Conservation (phyloP, 1,140 invertebrate genomes). For the Ephestia elutella region DNA sequence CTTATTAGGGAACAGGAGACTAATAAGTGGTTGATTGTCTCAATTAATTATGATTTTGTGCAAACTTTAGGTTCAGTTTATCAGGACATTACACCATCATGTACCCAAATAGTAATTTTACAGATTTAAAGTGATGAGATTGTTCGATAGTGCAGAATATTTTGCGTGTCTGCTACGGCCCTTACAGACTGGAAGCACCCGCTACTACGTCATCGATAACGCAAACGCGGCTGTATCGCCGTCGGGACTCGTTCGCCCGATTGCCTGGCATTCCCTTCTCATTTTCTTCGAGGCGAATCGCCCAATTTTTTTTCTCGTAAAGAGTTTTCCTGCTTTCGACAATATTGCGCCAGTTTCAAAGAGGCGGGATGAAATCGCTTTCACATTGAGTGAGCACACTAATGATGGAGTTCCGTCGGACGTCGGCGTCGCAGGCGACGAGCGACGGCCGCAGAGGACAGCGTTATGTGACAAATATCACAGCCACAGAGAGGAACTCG, state of each 20-base stretch:
- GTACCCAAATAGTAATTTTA: no score
- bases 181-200: slow-evolving; percentile 38
- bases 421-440: slow-evolving; percentile 35
- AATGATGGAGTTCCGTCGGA: slow-evolving; percentile 68
- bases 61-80: no score
- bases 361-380: slow-evolving; percentile 66
- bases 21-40: no score
- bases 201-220: slow-evolving; percentile 51
- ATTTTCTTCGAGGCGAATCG: slow-evolving; percentile 54
- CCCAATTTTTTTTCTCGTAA: slow-evolving; percentile 52
- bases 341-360: slow-evolving; percentile 71
- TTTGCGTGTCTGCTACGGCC: slow-evolving; percentile 7
- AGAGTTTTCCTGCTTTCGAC: slow-evolving; percentile 69
- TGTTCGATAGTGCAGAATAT: no score
- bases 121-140: no score
- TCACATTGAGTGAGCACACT: slow-evolving; percentile 70
- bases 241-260: slow-evolving; percentile 53
- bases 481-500: background rate
- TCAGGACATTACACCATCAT: no score
- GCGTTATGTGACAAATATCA: background rate
- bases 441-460: background rate
- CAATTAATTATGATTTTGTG: no score
- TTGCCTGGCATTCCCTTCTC: slow-evolving; percentile 59
- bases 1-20: no score
- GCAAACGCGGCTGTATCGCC: slow-evolving; percentile 55